A percentile compares a stretch with the other conserved stretches of the same genome.
These are phyloP conservation scores for Thrips palmi DNA, from an alignment of 1,140 invertebrate species.

Conservation along the genomic window DNA sequence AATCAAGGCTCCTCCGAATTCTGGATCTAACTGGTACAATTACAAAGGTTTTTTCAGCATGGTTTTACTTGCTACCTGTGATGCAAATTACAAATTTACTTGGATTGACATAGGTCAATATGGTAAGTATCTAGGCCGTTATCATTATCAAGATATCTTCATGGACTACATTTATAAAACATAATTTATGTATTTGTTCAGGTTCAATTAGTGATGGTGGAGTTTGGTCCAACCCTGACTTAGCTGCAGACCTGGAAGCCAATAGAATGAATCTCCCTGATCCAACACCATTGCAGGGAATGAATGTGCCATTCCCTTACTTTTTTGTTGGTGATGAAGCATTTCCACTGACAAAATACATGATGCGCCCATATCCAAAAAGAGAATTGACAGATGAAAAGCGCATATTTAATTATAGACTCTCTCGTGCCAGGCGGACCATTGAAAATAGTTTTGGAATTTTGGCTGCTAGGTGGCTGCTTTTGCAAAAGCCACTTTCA, in stretches of 20 bases:
- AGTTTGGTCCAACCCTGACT: too few relatives aligned
- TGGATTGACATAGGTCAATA: constrained; percentile 21
- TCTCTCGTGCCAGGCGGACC: constrained; percentile 14
- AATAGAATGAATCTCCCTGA: too few relatives aligned
- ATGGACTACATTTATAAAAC: constrained; percentile 7
- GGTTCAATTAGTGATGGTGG: too few relatives aligned
- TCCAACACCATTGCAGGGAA: neutral
- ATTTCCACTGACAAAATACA: constrained; percentile 15
- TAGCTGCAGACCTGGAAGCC: too few relatives aligned
- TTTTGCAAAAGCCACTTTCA: constrained; percentile 16
- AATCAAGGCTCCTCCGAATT: constrained; percentile 17
- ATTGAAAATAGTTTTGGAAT: constrained; percentile 20
- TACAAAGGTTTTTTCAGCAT: constrained; percentile 23
- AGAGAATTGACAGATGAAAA: constrained; percentile 12
- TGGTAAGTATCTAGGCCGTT: too few relatives aligned
- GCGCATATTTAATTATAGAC: constrained; percentile 18
- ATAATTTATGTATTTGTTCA: neutral
- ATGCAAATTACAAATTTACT: constrained; percentile 23
- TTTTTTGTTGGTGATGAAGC: constrained; percentile 18
- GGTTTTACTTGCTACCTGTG: constrained; percentile 20
- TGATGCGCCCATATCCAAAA: constrained; percentile 10
- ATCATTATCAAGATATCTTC: too few relatives aligned
- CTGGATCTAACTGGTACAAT: constrained; percentile 21
- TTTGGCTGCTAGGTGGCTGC: constrained; percentile 19
- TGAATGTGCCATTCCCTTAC: neutral